phyloP scores from a whole-genome alignment of 2,888 invertebrate species.

The Cerceris ruficornis region DNA sequence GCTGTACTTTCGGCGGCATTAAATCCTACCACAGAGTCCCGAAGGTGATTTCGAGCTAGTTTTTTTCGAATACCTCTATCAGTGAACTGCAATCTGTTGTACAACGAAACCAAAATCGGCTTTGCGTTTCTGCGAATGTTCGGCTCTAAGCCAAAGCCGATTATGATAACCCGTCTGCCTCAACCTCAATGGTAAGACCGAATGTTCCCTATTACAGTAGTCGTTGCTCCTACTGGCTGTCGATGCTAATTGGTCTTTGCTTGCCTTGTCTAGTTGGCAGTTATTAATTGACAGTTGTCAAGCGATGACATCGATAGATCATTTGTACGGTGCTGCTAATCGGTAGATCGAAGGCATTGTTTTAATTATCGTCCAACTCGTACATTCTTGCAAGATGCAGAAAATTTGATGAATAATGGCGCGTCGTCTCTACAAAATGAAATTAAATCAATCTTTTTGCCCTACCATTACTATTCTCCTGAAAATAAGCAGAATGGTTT shows the following conservation, averaged over 20 bases:
- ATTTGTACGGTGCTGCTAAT: constrained; percentile 31
- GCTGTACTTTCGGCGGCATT: too few species aligned
- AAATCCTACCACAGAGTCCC: too few species aligned
- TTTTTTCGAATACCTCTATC: constrained; percentile 10
- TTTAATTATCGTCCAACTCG: constrained; percentile 15
- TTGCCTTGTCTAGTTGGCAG: constrained; percentile 32
- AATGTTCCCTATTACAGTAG: constrained; percentile 8
- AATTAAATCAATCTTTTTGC: too few species aligned
- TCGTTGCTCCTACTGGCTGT: constrained; percentile 46
- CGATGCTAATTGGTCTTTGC: constrained; percentile 60
- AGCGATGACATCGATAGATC: constrained; percentile 38
- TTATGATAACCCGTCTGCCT: constrained; percentile 72
- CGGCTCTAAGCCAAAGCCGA: constrained; percentile 74
- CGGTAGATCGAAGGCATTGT: constrained; percentile 7
- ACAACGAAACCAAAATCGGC: constrained; percentile 66
- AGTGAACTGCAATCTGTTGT: constrained; percentile 13
- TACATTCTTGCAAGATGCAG: background rate
- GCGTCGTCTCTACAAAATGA: too few species aligned
- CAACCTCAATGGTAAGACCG: constrained; percentile 48
- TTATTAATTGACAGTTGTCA: constrained; percentile 50
- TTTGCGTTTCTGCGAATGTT: constrained; percentile 67
- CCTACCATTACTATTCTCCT: too few species aligned
- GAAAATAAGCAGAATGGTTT: too few species aligned
- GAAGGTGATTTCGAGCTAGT: constrained; percentile 10
- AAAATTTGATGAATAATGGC: too few species aligned